Evolutionary conservation across 2,113 vertebrate genomes (phyloP).

Genomic region (Tautogolabrus adspersus): DNA sequence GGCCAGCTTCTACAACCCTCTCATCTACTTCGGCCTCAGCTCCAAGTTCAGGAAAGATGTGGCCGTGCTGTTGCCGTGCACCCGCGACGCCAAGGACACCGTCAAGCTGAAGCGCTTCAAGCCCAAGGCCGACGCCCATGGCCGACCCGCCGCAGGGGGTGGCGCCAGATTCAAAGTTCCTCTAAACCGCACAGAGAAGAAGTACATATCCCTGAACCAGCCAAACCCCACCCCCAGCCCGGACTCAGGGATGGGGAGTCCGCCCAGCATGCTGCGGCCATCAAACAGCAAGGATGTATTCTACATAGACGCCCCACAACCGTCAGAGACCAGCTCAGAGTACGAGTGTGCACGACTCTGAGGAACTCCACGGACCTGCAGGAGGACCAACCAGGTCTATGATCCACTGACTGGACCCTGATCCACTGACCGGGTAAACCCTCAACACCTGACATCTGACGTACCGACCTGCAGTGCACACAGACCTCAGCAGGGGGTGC

Average conservation of each 20-base stretch:
- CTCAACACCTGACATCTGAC: background rate
- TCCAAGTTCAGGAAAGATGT: conserved; percentile 88
- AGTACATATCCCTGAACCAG: conserved; percentile 33
- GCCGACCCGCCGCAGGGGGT: background rate
- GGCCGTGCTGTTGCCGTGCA: conserved; percentile 80
- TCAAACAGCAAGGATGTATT: conserved; percentile 69
- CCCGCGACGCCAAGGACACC: conserved; percentile 74
- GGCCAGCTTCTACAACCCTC: conserved; percentile 88
- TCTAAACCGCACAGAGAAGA: conserved; percentile 38
- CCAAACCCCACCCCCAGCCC: conserved; percentile 59
- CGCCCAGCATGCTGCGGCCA: conserved; percentile 70
- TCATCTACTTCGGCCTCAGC: conserved; percentile 91
- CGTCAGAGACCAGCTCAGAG: conserved; percentile 71
- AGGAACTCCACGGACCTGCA: background rate
- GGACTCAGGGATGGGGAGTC: conserved; percentile 71
- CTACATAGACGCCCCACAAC: conserved; percentile 68
- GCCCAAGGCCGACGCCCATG: conserved; percentile 72
- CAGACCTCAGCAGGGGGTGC: too few relatives aligned
- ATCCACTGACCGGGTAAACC: background rate
- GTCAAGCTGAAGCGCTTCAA: conserved; percentile 84
- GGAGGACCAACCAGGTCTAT: background rate
- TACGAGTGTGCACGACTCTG: conserved; percentile 85
- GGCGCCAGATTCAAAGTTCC: conserved; percentile 28
- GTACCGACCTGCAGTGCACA: too few relatives aligned
- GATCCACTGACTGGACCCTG: background rate